phyloP scores from a whole-genome alignment of 2,113 vertebrate species.

The Trinectes maculatus region DNA sequence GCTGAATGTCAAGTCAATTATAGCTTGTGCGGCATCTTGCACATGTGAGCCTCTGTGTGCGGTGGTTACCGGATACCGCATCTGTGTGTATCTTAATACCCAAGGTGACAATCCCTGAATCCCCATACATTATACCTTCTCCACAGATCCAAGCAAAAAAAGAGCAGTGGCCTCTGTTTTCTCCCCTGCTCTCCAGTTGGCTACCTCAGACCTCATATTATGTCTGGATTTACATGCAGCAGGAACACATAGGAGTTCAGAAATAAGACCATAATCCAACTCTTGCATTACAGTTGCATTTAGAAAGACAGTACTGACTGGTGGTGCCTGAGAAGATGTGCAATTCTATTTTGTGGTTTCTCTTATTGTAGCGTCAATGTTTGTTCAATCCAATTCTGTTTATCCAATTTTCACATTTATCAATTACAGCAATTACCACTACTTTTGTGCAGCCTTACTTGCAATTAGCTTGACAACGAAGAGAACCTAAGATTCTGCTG shows the following conservation, averaged over 20 bases:
- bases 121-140: neutral
- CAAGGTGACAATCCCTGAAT: constrained; percentile 31
- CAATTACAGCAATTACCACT: no score
- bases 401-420: no score
- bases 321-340: no score
- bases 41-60: neutral
- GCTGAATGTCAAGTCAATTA: constrained; percentile 23
- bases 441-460: no score
- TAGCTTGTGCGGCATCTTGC: constrained; percentile 30
- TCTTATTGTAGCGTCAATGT: neutral
- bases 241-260: neutral
- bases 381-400: no score
- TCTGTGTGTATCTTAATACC: constrained; percentile 9
- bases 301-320: neutral
- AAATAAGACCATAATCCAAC: neutral
- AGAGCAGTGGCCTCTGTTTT: neutral
- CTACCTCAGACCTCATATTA: neutral
- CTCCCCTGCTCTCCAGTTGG: neutral
- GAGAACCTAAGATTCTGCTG: no score
- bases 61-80: constrained; percentile 22
- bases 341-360: no score
- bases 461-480: no score
- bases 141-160: neutral
- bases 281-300: neutral
- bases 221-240: neutral